Evolutionary conservation across 2,797 vertebrate species (phyloP).

Genomic region (Tolypeutes matacus): DNA sequence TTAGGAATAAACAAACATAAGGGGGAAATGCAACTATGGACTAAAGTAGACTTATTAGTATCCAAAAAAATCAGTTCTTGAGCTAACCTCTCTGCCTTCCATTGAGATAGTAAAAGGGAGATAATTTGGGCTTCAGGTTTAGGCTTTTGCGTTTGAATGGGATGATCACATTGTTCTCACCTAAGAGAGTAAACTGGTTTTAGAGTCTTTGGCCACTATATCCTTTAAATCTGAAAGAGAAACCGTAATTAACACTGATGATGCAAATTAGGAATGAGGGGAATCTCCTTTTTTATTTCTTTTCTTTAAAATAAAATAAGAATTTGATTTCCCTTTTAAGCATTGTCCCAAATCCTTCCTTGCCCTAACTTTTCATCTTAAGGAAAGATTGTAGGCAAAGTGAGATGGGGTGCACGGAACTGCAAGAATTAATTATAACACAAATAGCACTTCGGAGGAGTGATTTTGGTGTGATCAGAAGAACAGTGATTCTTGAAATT

Average conservation of each 20-base stretch:
- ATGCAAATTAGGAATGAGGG: neutral
- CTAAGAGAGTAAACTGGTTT: neutral
- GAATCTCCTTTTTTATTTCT: neutral
- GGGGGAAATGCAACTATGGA: too few relatives aligned
- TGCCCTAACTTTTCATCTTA: neutral
- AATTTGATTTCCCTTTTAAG: neutral
- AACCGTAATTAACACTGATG: neutral
- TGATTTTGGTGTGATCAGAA: neutral
- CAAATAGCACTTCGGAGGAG: neutral
- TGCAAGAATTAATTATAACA: neutral
- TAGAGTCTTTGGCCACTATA: accelerated
- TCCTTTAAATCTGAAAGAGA: neutral
- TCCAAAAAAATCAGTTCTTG: neutral
- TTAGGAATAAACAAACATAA: too few relatives aligned
- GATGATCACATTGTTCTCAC: neutral
- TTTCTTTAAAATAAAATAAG: neutral
- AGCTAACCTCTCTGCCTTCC: neutral
- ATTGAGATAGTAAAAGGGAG: neutral
- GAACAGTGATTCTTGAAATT: neutral
- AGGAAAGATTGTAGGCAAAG: neutral
- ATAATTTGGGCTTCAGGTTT: neutral
- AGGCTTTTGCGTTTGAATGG: neutral
- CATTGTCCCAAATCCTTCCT: neutral
- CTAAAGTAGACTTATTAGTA: too few relatives aligned
- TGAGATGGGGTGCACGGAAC: neutral